Conservation (phyloP, 2,797 vertebrate species). For the Octomys mimax region DNA sequence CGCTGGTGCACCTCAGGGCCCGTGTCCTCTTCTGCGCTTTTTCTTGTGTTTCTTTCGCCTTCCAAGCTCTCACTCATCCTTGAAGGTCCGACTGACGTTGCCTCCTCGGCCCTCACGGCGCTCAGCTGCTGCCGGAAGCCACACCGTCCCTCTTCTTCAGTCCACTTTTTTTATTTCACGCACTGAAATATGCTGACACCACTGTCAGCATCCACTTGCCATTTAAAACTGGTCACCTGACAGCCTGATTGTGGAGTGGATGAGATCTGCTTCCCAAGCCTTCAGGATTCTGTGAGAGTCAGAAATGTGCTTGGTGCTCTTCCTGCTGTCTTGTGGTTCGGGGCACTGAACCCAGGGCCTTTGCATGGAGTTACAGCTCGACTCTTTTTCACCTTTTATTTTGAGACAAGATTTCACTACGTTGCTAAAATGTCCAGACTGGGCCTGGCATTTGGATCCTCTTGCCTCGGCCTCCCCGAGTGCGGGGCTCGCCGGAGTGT, state of each 20-base stretch:
- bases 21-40: neutral
- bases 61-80: neutral
- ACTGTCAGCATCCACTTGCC: neutral
- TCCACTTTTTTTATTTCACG: neutral
- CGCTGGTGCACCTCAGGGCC: neutral
- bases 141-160: neutral
- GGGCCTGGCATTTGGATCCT: neutral
- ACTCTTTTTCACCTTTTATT: neutral
- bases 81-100: neutral
- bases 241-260: rapidly evolving
- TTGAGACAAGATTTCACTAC: neutral
- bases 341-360: neutral
- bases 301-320: neutral
- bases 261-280: neutral
- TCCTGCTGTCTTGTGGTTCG: neutral
- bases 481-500: neutral
- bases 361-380: neutral
- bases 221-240: neutral
- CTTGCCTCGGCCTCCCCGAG: neutral
- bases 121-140: neutral
- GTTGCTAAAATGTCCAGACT: neutral
- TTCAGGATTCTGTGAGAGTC: neutral
- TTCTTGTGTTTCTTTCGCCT: neutral
- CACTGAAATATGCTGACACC: neutral
- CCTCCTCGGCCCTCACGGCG: neutral